Percentiles rank a stretch among this genome's conserved stretches.
Evolutionary conservation across 2,797 vertebrate genomes (phyloP).

Genomic region (Poeciliopsis infans): DNA sequence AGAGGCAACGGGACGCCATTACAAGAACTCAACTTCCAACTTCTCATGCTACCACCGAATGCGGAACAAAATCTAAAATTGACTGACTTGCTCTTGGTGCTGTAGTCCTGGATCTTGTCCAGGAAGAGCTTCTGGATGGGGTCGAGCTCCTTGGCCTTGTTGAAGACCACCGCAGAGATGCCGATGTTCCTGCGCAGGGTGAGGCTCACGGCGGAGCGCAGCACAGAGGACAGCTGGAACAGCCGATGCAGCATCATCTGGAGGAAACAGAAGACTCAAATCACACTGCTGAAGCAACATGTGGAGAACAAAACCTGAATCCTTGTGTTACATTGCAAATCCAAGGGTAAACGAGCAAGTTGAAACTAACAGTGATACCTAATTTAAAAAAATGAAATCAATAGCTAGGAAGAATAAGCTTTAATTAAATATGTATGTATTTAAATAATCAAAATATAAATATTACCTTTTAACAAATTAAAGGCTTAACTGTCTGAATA

Average conservation of each 20-base stretch:
- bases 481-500: not conserved
- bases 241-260: conserved; percentile 87
- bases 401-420: not conserved
- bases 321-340: not conserved
- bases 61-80: not conserved
- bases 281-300: not conserved
- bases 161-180: conserved; percentile 87
- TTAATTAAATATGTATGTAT: too few species aligned
- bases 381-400: not conserved
- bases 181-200: conserved; percentile 90
- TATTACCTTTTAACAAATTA: not conserved
- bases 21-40: not conserved
- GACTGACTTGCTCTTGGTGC: conserved; percentile 90
- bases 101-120: conserved; percentile 96
- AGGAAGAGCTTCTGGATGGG: conserved; percentile 96
- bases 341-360: not conserved
- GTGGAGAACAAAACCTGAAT: not conserved
- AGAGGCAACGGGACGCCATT: not conserved
- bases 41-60: not conserved
- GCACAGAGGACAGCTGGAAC: conserved; percentile 81
- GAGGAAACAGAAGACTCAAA: not conserved
- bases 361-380: not conserved
- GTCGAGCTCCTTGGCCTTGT: conserved; percentile 87
- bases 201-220: conserved; percentile 78
- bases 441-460: too few species aligned